A percentile compares a stretch with the other conserved stretches of the same genome.
These are phyloP conservation scores for Tympanuchus pallidicinctus DNA, from an alignment of 2,113 vertebrate species.

Conservation along the genomic window DNA sequence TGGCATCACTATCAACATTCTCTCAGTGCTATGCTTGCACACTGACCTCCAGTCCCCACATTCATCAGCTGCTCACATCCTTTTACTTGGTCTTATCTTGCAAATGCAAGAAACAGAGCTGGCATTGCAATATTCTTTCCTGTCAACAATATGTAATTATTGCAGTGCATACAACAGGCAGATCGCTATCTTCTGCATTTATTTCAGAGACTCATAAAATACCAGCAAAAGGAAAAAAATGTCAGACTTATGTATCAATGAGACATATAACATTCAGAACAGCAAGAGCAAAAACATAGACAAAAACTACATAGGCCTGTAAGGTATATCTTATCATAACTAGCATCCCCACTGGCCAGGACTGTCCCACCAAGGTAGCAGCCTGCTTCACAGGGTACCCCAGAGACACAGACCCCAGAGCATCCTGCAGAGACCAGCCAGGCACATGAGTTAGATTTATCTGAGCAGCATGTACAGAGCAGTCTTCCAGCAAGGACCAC, in stretches of 20 bases:
- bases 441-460: not conserved
- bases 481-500: not conserved
- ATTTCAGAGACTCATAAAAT: slow-evolving; percentile 21
- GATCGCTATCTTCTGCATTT: not conserved
- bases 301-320: not conserved
- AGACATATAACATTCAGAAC: not conserved
- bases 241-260: not conserved
- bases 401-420: not conserved
- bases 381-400: not conserved
- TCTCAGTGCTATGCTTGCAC: not conserved
- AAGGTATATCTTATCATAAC: not conserved
- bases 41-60: not conserved
- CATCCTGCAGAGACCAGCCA: not conserved
- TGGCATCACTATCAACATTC: not conserved
- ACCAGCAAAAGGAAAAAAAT: not conserved
- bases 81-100: not conserved
- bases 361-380: not conserved
- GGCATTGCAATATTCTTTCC: not conserved
- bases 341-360: fast-evolving
- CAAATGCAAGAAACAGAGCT: not conserved
- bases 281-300: not conserved
- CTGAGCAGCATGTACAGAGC: not conserved
- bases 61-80: not conserved
- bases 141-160: slow-evolving; percentile 32
- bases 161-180: not conserved